A percentile compares a stretch with the other conserved stretches of the same genome.
Evolutionary conservation across 2,888 invertebrate species (phyloP).

Genomic region (Hesperia comma): DNA sequence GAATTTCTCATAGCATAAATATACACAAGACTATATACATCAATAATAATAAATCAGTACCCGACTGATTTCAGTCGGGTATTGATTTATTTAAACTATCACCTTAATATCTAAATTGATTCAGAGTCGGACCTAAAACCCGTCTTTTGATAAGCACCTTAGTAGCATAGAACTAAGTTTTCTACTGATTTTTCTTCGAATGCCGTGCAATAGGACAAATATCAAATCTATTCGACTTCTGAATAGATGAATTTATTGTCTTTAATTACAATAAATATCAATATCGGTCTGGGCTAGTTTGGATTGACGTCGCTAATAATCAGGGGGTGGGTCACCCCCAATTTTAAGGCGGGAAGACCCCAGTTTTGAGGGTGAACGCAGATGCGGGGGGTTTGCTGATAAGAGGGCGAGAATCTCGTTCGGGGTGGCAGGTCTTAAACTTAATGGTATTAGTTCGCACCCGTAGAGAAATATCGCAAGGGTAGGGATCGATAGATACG

Average conservation of each 20-base stretch:
- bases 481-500: slow-evolving; percentile 46
- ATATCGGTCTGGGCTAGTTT: slow-evolving; percentile 40
- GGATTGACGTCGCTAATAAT: slow-evolving; percentile 55
- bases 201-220: no score
- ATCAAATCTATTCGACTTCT: no score
- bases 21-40: no score
- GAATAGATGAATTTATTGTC: not conserved
- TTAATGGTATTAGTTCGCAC: slow-evolving; percentile 38
- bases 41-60: no score
- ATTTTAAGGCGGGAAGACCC: slow-evolving; percentile 53
- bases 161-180: no score
- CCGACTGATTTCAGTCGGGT: no score
- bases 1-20: no score
- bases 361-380: slow-evolving; percentile 49
- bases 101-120: no score
- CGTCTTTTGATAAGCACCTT: no score
- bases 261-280: slow-evolving; percentile 29
- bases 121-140: no score
- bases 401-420: slow-evolving; percentile 47
- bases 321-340: slow-evolving; percentile 48
- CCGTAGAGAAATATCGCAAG: slow-evolving; percentile 38
- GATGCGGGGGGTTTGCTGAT: slow-evolving; percentile 52
- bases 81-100: no score
- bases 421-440: slow-evolving; percentile 38
- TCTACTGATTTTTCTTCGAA: no score